Percentiles rank a stretch among this genome's conserved stretches.
These are phyloP conservation scores for Sialis fuliginosa DNA, from an alignment of 2,888 invertebrate genomes.

Conservation along the genomic window DNA sequence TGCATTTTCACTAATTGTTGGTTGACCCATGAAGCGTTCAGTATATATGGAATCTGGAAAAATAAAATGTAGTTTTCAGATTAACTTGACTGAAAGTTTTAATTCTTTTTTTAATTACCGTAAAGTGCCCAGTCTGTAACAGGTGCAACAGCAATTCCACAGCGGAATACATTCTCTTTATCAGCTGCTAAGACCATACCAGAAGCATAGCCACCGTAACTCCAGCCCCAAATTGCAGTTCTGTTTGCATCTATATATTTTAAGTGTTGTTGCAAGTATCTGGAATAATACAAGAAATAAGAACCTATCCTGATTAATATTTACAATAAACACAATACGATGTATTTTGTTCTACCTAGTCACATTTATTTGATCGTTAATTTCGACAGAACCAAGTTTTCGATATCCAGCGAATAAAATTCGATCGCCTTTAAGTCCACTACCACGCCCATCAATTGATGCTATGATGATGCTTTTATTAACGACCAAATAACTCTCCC, in stretches of 20 bases:
- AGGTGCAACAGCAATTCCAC: slow-evolving; percentile 90
- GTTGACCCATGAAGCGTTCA: slow-evolving; percentile 88
- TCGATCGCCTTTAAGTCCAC: slow-evolving; percentile 68
- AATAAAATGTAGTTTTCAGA: background rate
- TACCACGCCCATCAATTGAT: slow-evolving; percentile 79
- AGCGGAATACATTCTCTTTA: slow-evolving; percentile 57
- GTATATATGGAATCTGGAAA: slow-evolving; percentile 86
- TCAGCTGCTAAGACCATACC: slow-evolving; percentile 75
- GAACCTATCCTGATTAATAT: background rate
- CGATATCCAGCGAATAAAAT: slow-evolving; percentile 70
- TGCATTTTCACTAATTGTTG: slow-evolving; percentile 47
- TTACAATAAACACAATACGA: no score
- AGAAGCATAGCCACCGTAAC: slow-evolving; percentile 90
- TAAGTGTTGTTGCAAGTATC: slow-evolving; percentile 43
- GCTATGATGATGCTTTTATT: slow-evolving; percentile 75
- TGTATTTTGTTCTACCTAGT: slow-evolving; percentile 35
- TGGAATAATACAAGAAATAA: slow-evolving; percentile 18
- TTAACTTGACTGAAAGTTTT: background rate
- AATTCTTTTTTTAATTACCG: slow-evolving; percentile 35
- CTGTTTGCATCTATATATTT: slow-evolving; percentile 60
- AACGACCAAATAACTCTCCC: slow-evolving; percentile 75
- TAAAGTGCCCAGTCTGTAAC: slow-evolving; percentile 94
- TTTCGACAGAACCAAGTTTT: slow-evolving; percentile 74
- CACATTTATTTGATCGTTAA: slow-evolving; percentile 78
- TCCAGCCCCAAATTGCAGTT: slow-evolving; percentile 97